Percentiles rank a stretch among this genome's conserved stretches.
Evolutionary conservation across 2,113 vertebrate genomes (phyloP).

Genomic region (Pithys albifrons): DNA sequence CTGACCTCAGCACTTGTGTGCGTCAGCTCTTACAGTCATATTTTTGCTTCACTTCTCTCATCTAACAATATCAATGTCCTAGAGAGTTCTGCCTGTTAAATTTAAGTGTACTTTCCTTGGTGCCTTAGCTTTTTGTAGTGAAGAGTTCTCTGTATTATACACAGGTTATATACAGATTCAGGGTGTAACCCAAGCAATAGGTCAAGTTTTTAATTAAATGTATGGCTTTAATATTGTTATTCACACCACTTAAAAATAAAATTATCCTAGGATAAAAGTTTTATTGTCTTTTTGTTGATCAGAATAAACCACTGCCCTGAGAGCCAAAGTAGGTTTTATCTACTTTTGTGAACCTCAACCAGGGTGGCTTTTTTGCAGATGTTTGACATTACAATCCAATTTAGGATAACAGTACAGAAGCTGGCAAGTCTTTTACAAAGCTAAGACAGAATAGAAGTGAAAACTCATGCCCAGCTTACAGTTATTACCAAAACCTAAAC

Average conservation of each 20-base stretch:
- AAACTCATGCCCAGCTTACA: background rate
- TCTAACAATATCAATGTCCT: slow-evolving; percentile 61
- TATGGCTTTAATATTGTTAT: background rate
- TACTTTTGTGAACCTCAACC: background rate
- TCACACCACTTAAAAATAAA: background rate
- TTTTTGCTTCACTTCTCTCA: slow-evolving; percentile 58
- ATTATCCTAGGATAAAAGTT: background rate
- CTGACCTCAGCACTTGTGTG: slow-evolving; percentile 62
- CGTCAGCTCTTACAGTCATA: slow-evolving; percentile 50
- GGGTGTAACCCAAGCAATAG: background rate
- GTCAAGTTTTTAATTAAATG: background rate
- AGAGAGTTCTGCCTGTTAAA: slow-evolving; percentile 51
- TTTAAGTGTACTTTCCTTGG: background rate
- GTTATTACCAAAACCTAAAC: background rate
- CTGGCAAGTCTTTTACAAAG: background rate
- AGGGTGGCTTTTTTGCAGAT: background rate
- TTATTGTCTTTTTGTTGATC: background rate
- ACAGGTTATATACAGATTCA: background rate
- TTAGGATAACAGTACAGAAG: background rate
- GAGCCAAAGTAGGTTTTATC: background rate
- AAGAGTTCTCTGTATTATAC: background rate
- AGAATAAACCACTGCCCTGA: background rate
- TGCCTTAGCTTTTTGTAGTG: background rate
- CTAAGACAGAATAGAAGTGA: background rate
- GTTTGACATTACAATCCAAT: background rate